These are phyloP conservation scores for Felis chaus DNA, from an alignment of 2,113 vertebrate genomes.

Conservation along the genomic window DNA sequence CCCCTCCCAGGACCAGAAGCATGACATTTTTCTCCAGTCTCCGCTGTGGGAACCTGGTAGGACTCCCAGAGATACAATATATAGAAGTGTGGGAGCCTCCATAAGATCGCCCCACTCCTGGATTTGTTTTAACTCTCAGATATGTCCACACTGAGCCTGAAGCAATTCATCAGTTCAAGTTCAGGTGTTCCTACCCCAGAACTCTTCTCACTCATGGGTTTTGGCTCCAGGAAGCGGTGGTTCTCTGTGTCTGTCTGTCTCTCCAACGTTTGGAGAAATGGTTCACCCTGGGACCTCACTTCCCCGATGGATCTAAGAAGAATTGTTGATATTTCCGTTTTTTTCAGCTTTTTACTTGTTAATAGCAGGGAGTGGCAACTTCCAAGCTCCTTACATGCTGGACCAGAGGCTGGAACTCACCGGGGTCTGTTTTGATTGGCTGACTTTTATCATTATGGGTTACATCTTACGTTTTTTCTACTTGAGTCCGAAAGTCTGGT, in stretches of 20 bases:
- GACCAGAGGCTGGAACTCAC: neutral
- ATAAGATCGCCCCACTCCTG: neutral
- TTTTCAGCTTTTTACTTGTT: neutral
- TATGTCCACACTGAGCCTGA: neutral
- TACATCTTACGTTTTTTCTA: neutral
- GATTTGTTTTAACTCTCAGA: neutral
- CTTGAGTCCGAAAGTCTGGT: neutral
- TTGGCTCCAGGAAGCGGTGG: neutral
- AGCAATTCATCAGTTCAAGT: neutral
- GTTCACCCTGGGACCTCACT: neutral
- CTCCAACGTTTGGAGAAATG: neutral
- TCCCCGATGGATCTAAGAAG: neutral
- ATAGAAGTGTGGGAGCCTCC: neutral
- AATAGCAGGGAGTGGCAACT: neutral
- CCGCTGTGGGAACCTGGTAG: neutral
- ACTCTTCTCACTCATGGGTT: neutral
- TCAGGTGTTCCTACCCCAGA: neutral
- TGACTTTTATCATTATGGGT: neutral
- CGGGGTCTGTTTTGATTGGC: neutral
- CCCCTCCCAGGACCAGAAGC: neutral
- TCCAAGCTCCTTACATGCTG: neutral
- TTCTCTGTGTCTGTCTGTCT: neutral
- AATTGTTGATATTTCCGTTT: neutral
- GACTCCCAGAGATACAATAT: neutral
- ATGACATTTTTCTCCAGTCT: neutral